Conservation (phyloP, 2,888 invertebrate species). For the Ophion obscuratus region DNA sequence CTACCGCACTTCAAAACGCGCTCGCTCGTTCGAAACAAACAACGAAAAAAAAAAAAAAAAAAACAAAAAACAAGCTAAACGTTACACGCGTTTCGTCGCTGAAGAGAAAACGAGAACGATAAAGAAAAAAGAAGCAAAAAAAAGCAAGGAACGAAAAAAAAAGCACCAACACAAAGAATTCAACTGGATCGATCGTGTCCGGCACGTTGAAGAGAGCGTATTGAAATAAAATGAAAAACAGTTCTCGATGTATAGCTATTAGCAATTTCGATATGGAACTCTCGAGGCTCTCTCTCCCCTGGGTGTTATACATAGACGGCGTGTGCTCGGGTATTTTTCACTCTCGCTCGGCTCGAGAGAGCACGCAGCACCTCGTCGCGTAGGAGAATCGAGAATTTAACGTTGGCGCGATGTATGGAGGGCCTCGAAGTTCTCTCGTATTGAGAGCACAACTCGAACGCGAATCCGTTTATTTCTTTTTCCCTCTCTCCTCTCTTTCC, state of each 20-base stretch:
- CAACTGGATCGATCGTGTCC: constrained; percentile 9
- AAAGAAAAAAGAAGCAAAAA: neutral
- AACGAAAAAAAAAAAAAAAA: neutral
- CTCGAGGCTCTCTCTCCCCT: constrained; percentile 36
- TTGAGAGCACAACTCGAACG: constrained; percentile 49
- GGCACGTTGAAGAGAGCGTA: constrained; percentile 2
- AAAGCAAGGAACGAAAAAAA: neutral
- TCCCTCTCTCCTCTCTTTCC: constrained; percentile 14
- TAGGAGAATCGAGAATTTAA: constrained; percentile 61
- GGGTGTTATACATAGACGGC: constrained; percentile 28
- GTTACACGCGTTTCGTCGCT: constrained; percentile 1
- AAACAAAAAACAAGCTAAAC: neutral
- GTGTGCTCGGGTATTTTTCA: constrained; percentile 56
- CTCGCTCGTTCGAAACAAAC: constrained; percentile 3
- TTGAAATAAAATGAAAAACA: neutral
- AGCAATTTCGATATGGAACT: constrained; percentile 57
- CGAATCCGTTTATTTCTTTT: constrained; percentile 42
- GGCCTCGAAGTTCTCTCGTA: constrained; percentile 56
- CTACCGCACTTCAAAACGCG: neutral
- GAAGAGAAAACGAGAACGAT: neutral
- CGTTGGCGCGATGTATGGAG: constrained; percentile 38
- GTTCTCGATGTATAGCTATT: constrained; percentile 26
- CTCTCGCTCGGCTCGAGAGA: constrained; percentile 29
- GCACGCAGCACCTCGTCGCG: constrained; percentile 44
- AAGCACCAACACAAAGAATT: neutral